Evolutionary conservation across 2,888 invertebrate species (phyloP).

Genomic region (Nemapogon koenigi): DNA sequence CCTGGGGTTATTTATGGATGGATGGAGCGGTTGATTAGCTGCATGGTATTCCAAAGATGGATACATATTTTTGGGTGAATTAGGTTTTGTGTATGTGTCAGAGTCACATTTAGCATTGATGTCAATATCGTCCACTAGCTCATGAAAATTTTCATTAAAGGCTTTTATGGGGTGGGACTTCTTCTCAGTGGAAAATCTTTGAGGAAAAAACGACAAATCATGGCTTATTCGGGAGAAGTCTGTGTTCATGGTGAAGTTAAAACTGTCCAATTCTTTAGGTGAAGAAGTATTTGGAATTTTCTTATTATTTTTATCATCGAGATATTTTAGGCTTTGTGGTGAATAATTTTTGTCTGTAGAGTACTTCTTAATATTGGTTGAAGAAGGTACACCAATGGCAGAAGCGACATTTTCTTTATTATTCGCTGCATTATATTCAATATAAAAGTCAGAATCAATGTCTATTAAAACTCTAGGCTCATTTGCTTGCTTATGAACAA

Average conservation of each 20-base stretch:
- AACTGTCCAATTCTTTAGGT: conserved; percentile 49
- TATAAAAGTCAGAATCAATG: conserved; percentile 45
- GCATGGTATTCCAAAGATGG: conserved; percentile 24
- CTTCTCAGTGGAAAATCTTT: conserved; percentile 50
- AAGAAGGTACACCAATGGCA: no score
- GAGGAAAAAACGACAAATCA: conserved; percentile 49
- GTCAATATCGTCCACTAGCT: conserved; percentile 40
- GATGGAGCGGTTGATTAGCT: conserved; percentile 1
- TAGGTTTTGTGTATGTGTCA: conserved; percentile 58
- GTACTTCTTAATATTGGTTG: no score
- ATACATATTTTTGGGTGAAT: conserved; percentile 33
- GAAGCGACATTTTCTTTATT: conserved; percentile 24
- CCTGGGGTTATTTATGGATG: conserved; percentile 21
- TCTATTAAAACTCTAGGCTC: conserved; percentile 44
- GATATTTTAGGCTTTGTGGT: conserved; percentile 7
- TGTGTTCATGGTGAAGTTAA: conserved; percentile 54
- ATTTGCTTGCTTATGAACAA: conserved; percentile 38
- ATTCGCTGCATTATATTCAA: conserved; percentile 27
- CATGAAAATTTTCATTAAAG: conserved; percentile 37
- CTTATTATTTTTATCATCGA: conserved; percentile 24
- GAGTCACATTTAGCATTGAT: conserved; percentile 38
- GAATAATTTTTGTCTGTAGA: conserved; percentile 28
- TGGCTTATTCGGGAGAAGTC: conserved; percentile 49
- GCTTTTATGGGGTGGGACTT: conserved; percentile 37
- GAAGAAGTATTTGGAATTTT: conserved; percentile 56